Evolutionary conservation across 2,888 invertebrate species (phyloP), one percentile per base, ranked within the genome.

Genomic region (Zootermopsis nevadensis): DNA sequence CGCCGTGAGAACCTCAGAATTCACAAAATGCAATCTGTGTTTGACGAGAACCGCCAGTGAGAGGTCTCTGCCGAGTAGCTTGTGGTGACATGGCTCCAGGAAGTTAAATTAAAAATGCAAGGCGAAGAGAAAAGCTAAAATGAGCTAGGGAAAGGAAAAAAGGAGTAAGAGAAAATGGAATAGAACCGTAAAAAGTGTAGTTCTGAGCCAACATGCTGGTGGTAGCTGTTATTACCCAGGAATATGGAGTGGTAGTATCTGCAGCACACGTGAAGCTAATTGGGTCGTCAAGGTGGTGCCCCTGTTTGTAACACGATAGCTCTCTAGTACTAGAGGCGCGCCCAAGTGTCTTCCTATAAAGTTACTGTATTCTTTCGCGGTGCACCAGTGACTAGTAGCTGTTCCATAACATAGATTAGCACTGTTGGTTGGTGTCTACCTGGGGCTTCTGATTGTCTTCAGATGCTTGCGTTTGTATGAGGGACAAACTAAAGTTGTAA

Each of bases 71-170:
- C 10, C n/a, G n/a, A 2, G 24, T 60, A 19, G 60, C 60, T n/a
- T 24, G 60, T 2, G n/a, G 2, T 60, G 2, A n/a, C n/a, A n/a
- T 4, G 60, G 60, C 12, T 8, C 42, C 2, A 60, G n/a, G 60
- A 60, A 60, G 60, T 60, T 60, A 60, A 60, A 60, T 60, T 60
- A 60, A 60, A 60, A 60, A 60, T 60, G 24, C n/a, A n/a, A 60
- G 60, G 60, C 7, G n/a, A 10, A 60, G 2, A n/a, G n/a, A 60
- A 60, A 60, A 6, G n/a, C 24, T 10, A n/a, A 27, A 60, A 60
- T 27, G 60, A 27, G n/a, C n/a, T 53, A 53, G 60, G 7, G 12
- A n/a, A 10, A n/a, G 60, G n/a, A 60, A 10, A 60, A 60, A 60
- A 60, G 10, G 60, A n/a, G n/a, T 60, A 60, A 60, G n/a, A 60